Evolutionary conservation across 2,888 invertebrate species (phyloP), one percentile per base, ranked within the genome.

Genomic region (Caenorhabditis sp.): DNA sequence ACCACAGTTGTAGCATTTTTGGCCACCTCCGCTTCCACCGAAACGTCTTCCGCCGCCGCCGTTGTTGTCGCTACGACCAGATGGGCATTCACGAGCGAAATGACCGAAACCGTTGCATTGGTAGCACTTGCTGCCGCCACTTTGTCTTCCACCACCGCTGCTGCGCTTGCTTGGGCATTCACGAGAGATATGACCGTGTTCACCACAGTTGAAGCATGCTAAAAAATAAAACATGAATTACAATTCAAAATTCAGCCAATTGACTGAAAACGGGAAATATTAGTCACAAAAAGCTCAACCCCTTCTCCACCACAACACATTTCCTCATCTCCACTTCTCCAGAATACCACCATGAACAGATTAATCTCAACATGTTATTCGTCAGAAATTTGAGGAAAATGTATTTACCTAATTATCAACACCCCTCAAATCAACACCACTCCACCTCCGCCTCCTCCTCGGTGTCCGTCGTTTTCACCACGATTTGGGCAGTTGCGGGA

Each of bases 81-180:
- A 71, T 49, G 84, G 79, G 76, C 86, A 86, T 50, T 86, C 86
- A 59, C 86, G 82, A 53, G 86, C 83, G 69, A 82, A 85, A 76
- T 86, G 86, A 23, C 85, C 85, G 25, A 73, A 65, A 49, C 79
- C 82, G 31, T 81, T 83, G 67, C 84, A 84, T 63, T 77, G 67
- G 67, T 73, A 74, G 71, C 78, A 73, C 49, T 60, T 63, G 23
- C 70, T 61, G 21, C 71, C n/a, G n/a, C n/a, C 67, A 23, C 78
- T 60, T 23, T 78, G 75, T 36, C 72, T 63, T 12, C 81, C 58
- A 14, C 79, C 67, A 21, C 72, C 67, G 20, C 67, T 60, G 21
- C 77, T 78, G 43, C 63, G 59, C 60, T 78, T 72, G 53, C 75
- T 36, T 77, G 63, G 73, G 73, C 86, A 86, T 31, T 85, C 86